Evolutionary conservation across 2,888 invertebrate species (phyloP).

Genomic region (Steinernema carpocapsae): DNA sequence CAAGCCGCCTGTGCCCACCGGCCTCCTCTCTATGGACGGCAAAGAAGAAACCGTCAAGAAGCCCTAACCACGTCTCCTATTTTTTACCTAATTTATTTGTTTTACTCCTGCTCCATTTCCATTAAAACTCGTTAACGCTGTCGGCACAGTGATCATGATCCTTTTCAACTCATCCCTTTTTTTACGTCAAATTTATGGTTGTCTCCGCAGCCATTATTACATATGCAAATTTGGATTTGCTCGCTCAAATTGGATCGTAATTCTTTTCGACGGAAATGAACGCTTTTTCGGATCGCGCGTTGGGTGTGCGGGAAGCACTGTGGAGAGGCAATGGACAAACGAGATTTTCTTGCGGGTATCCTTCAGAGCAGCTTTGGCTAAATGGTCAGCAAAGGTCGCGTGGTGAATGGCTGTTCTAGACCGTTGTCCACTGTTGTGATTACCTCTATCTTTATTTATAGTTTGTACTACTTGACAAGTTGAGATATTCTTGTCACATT

Average conservation of each 20-base stretch:
- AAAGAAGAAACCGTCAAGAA: slow-evolving; percentile 16
- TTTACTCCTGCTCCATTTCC: background rate
- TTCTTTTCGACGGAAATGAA: slow-evolving; percentile 32
- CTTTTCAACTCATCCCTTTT: background rate
- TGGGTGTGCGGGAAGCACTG: background rate
- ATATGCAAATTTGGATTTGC: slow-evolving; percentile 32
- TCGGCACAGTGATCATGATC: background rate
- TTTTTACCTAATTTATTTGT: slow-evolving; percentile 10
- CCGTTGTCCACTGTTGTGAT: too few species aligned
- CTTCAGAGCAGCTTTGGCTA: background rate
- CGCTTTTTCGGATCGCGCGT: background rate
- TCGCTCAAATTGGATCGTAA: slow-evolving; percentile 30
- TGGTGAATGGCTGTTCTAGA: background rate
- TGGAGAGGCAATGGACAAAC: background rate
- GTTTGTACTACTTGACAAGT: too few species aligned
- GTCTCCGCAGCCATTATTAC: slow-evolving; percentile 19
- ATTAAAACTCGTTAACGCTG: background rate
- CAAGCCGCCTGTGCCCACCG: slow-evolving; percentile 20
- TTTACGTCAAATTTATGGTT: background rate
- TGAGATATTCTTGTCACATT: too few species aligned
- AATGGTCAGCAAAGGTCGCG: background rate
- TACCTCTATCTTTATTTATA: too few species aligned
- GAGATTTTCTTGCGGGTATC: background rate
- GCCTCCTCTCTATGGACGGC: background rate
- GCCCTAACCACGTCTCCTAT: background rate